Base-by-base conservation (phyloP, 1,140 invertebrate genomes). In the Pseudomyrmex sp. region DNA sequence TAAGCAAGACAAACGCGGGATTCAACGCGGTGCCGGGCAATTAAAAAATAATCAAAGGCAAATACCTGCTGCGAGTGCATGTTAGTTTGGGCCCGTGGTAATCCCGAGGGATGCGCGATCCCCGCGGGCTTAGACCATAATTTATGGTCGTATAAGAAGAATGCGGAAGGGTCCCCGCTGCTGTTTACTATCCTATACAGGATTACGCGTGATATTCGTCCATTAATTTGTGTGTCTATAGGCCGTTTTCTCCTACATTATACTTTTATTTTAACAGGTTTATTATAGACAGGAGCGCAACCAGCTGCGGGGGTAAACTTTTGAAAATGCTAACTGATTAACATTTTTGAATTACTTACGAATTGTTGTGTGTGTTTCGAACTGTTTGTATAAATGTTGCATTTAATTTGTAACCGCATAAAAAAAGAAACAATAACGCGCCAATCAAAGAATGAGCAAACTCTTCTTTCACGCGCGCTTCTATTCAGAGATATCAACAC, bases 141-240 rank as follows among this genome's bases (percentile, higher is more conserved):
- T 94, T 94, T 94, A 94, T 93, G 87, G 92, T 92, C 91, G 90
- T 92, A 91, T 94, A 93, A 94, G 93, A 94, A 93, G 93, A 94
- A 93, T 93, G 91, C 91, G 90, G 92, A 92, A 92, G 92, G 92
- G 91, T 90, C 85, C 82, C 89, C 85, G 83, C 73, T 68, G 77
- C 89, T 92, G 91, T 93, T 91, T 93, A 91, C 90, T 70, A 88
- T 93, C 89, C 88, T 89, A 89, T 89, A 91, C 58, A 88, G 77
- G 87, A 89, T 89, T 88, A 89, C 84, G 85, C 74, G 58, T 88
- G 84, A 85, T 85, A 80, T 84, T 83, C 74, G 79, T 85, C 87
- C 84, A 89, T 89, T 89, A 89, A 89, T 89, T 89, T 74, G 44
- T 23, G 15, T 74, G 56, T 59, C 59, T 76, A 89, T 88, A 72